Percentiles rank a stretch among this genome's conserved stretches.
Evolutionary conservation across 1,140 invertebrate genomes (phyloP).

Genomic region (Drosophila burlai): DNA sequence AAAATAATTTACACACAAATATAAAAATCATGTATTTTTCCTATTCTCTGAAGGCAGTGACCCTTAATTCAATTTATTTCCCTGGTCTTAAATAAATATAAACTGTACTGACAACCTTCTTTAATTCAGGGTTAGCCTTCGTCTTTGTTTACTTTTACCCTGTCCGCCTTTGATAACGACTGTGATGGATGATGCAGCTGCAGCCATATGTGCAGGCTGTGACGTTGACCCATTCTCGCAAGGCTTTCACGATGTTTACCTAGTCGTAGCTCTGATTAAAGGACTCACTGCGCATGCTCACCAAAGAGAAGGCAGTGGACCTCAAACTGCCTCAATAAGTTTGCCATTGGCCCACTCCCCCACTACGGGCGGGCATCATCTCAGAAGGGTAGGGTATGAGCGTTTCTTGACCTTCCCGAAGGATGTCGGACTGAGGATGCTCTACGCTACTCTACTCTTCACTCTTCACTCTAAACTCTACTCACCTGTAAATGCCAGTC

Average conservation of each 20-base stretch:
- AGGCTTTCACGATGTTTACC: constrained; percentile 43
- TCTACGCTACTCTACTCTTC: not conserved
- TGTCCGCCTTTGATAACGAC: constrained; percentile 20
- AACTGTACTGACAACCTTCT: not conserved
- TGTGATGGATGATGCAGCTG: constrained; percentile 36
- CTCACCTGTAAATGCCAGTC: constrained; percentile 87
- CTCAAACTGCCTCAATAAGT: constrained; percentile 74
- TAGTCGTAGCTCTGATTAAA: constrained; percentile 8
- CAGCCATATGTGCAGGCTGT: constrained; percentile 35
- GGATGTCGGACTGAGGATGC: constrained; percentile 1
- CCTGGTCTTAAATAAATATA: too few species aligned
- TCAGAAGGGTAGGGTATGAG: not conserved
- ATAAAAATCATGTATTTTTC: not conserved
- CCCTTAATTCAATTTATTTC: too few species aligned
- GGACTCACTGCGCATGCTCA: constrained; percentile 66
- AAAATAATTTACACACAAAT: too few species aligned
- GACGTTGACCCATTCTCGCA: constrained; percentile 52
- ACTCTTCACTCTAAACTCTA: constrained; percentile 25
- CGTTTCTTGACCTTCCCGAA: constrained; percentile 68
- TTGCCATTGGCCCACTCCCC: constrained; percentile 61
- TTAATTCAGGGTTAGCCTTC: constrained; percentile 2
- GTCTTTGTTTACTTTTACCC: constrained; percentile 33
- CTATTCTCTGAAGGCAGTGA: too few species aligned
- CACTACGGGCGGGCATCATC: not conserved
- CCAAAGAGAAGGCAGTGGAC: constrained; percentile 35